Evolutionary conservation across 2,797 vertebrate genomes (phyloP), one percentile per base, ranked within the genome.

Genomic region (Cuculus canorus): DNA sequence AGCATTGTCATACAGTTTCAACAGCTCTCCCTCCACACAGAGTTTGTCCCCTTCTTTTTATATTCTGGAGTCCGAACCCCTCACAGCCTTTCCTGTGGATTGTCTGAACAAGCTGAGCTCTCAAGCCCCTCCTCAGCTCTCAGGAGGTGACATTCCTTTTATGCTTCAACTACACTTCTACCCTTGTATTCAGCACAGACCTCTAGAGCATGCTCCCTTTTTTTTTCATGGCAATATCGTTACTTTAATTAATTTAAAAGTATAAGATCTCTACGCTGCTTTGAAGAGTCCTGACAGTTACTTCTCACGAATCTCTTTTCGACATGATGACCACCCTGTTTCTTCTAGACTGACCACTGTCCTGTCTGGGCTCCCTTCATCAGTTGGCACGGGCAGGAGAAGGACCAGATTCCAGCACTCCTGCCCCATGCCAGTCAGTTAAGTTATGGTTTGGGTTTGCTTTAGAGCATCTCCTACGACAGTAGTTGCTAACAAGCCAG

Each of bases 371-470:
- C 16, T 86, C 7, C n/a, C 22, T 37, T 83, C 68, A 57, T 69
- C 68, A 52, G 28, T 27, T 13, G 64, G 5, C 23, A 48, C 48
- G 43, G 39, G 7, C 64, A 54, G 45, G 12, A 80, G 53, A 52
- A 45, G 27, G 2, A 30, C 37, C 1, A 60, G n/a, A 57, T 69
- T 45, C 59, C 32, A 72, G n/a, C 37, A 39, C 37, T 32, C 54
- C 59, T 37, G 63, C 25, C 47, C 59, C 19, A 5, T 0, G 0
- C 21, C 6, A 25, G 6, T 11, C 56, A 12, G 5, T 22, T 56
- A 24, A 13, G 13, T 52, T n/a, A 54, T n/a, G 17, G 8, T 41
- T 50, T 80, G 54, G 61, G 5, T 27, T 5, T 41, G 22, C 64
- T 71, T 57, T 30, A 30, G 37, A 61, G 57, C 41, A 81, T 47